A percentile compares a stretch with the other conserved stretches of the same genome.
Conservation (phyloP, 2,888 invertebrate species). For the Dichetophora obliterata region DNA sequence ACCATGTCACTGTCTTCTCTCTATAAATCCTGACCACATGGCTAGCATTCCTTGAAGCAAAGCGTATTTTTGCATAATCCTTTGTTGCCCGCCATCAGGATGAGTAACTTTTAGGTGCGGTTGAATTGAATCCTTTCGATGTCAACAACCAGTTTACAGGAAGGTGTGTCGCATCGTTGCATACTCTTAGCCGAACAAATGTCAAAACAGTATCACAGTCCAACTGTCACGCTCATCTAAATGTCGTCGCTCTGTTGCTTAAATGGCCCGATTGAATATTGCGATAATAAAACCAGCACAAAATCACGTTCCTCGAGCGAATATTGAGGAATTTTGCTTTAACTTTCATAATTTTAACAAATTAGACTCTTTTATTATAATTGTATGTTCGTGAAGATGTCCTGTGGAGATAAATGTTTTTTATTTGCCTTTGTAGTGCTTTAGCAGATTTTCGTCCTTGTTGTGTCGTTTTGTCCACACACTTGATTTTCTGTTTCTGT, state of each 20-base stretch:
- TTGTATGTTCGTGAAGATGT: constrained; percentile 65
- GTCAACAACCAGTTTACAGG: not conserved
- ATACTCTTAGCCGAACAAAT: not conserved
- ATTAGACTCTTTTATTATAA: constrained; percentile 66
- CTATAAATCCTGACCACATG: constrained; percentile 15
- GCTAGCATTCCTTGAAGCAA: not conserved
- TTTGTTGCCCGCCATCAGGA: not conserved
- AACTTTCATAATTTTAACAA: constrained; percentile 56
- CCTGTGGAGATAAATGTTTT: constrained; percentile 62
- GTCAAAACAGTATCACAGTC: not conserved
- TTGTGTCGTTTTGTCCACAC: constrained; percentile 39
- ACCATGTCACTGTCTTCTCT: not conserved
- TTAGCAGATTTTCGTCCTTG: constrained; percentile 59
- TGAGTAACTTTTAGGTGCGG: constrained; percentile 24
- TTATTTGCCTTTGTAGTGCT: constrained; percentile 54
- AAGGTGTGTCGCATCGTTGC: not conserved
- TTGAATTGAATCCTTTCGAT: not conserved
- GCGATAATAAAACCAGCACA: constrained; percentile 54
- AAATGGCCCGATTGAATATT: constrained; percentile 41
- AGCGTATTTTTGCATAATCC: not conserved
- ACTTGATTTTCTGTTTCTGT: constrained; percentile 48
- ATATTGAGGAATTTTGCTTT: constrained; percentile 66
- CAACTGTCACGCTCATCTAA: not conserved
- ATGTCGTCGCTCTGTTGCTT: constrained; percentile 1
- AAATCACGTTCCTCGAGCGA: constrained; percentile 63